phyloP scores from a whole-genome alignment of 1,140 invertebrate genomes.

The Spodoptera frugiperda region DNA sequence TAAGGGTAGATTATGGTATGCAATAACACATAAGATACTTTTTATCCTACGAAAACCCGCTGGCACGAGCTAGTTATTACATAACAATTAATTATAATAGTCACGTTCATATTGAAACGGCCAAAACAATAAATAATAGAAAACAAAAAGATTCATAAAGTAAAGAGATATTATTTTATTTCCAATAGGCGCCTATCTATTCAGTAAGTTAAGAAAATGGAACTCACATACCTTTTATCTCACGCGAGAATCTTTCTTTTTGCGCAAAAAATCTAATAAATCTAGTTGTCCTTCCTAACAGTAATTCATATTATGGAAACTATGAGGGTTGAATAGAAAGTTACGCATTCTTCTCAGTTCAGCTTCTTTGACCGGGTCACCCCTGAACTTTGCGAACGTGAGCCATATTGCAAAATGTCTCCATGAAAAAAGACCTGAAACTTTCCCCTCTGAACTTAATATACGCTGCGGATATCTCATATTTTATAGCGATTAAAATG shows the following conservation, averaged over 20 bases:
- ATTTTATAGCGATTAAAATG: constrained; percentile 53
- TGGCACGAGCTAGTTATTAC: too few relatives aligned
- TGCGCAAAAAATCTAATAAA: constrained; percentile 45
- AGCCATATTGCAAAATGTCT: constrained; percentile 68
- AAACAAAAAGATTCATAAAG: too few relatives aligned
- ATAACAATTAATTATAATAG: too few relatives aligned
- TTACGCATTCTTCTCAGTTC: constrained; percentile 55
- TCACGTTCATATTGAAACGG: too few relatives aligned
- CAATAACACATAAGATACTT: too few relatives aligned
- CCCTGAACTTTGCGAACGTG: constrained; percentile 62
- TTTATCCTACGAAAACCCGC: too few relatives aligned
- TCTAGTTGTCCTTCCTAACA: constrained; percentile 33
- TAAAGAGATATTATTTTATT: too few relatives aligned
- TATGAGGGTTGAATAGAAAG: constrained; percentile 56
- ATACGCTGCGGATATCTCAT: constrained; percentile 57
- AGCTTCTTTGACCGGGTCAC: constrained; percentile 61
- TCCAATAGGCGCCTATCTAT: too few relatives aligned
- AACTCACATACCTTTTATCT: too few relatives aligned
- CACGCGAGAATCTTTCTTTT: constrained; percentile 16
- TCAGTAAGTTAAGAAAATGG: too few relatives aligned
- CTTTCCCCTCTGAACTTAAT: constrained; percentile 64
- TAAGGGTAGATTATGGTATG: too few relatives aligned
- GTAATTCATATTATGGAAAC: constrained; percentile 54
- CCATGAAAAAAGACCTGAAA: constrained; percentile 69
- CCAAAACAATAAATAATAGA: too few relatives aligned